Evolutionary conservation across 2,888 invertebrate species (phyloP).

Genomic region (Netelia inedita): DNA sequence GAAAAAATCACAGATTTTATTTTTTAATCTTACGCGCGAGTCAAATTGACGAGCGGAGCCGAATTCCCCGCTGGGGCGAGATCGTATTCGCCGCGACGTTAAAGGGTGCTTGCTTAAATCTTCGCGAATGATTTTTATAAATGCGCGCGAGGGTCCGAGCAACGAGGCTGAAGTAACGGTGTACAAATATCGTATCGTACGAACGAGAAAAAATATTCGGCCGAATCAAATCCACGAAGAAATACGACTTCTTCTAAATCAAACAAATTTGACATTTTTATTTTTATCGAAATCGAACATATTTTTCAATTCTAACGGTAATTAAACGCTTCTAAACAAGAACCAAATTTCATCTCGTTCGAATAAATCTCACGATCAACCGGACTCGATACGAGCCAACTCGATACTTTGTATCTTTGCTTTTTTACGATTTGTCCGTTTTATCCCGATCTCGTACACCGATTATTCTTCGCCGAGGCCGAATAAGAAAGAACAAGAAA

Average conservation of each 20-base stretch:
- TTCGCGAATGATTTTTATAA: constrained; percentile 26
- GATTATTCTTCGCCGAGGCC: neutral
- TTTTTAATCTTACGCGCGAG: neutral
- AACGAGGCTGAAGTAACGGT: neutral
- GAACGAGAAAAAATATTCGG: neutral
- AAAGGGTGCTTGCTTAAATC: constrained; percentile 19
- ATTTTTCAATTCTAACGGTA: too few species aligned
- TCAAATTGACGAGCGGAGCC: neutral
- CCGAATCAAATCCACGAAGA: neutral
- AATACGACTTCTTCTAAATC: neutral
- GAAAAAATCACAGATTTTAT: neutral
- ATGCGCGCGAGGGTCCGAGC: neutral
- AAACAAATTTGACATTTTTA: neutral
- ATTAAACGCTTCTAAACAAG: too few species aligned
- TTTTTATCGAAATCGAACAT: too few species aligned
- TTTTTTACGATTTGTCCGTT: neutral
- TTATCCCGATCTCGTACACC: neutral
- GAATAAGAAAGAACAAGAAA: neutral
- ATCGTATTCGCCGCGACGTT: constrained; percentile 21
- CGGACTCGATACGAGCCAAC: neutral
- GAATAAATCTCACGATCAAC: neutral
- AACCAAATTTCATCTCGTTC: neutral
- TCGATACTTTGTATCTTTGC: neutral
- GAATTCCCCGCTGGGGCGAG: constrained; percentile 29
- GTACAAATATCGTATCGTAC: neutral